Evolutionary conservation across 2,113 vertebrate genomes (phyloP), one percentile per base, ranked within the genome.

Genomic region (Podocnemis expansa): DNA sequence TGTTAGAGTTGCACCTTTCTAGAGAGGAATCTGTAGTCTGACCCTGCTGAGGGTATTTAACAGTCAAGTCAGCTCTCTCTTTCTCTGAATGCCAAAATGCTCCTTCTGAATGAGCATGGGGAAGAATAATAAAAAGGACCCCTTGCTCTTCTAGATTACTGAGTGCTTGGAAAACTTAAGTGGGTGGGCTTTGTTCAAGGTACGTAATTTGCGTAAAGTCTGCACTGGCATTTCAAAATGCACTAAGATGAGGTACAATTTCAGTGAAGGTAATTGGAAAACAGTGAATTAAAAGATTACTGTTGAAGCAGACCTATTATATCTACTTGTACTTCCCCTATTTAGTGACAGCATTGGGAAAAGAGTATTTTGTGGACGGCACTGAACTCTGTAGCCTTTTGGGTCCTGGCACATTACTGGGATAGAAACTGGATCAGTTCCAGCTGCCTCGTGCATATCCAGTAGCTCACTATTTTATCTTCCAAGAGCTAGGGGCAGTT

Each of bases 401-500:
- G 60, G n/a, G 52, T 84, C 58, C 52, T 82, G 52, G 80, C 73
- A 41, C 31, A 22, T 76, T 91, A 34, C 31, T 89, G 67, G 43
- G 84, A 52, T 14, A 88, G 58, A 89, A 96, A 56, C 60, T 80
- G 79, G 47, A 60, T 85, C 34, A n/a, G 31, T 87, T 5, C 13
- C 92, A 96, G n/a, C 49, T 82, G 21, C n/a, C 38, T 75, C 91
- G 75, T 83, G 79, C 85, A 67, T 34, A 67, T 13, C 31, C 17
- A 67, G 34, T 6, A 21, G 21, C 17, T 67, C 34, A n/a, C 60
- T n/a, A 17, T 67, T 67, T 67, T 2, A 4, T 92, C 24, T 80
- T 51, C 82, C 16, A 84, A 93, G 92, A 96, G 94, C 93, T 91
- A 17, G 94, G 79, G 55, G 73, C 85, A 75, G 85, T 43, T 85